Conservation (phyloP, 2,888 invertebrate genomes). For the Drosophila antonietae region DNA sequence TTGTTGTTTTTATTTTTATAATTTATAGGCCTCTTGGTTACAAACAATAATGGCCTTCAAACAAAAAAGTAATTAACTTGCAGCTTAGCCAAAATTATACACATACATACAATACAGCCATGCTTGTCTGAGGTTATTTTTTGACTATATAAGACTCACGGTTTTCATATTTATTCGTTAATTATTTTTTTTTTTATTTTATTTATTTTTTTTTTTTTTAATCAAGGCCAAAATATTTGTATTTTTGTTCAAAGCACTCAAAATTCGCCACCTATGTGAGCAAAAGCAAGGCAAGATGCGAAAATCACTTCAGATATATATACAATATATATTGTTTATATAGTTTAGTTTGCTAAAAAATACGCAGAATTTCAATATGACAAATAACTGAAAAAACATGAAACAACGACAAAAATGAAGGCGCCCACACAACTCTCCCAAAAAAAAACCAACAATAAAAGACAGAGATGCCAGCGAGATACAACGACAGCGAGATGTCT, state of each 20-base stretch:
- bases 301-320: neutral
- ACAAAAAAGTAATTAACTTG: slow-evolving; percentile 51
- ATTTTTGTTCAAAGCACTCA: slow-evolving; percentile 29
- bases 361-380: slow-evolving; percentile 7
- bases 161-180: slow-evolving; percentile 16
- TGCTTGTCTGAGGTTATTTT: slow-evolving; percentile 8
- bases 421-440: slow-evolving; percentile 33
- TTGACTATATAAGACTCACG: slow-evolving; percentile 28
- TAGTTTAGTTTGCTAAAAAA: neutral
- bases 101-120: slow-evolving; percentile 48
- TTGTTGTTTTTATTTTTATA: slow-evolving; percentile 7
- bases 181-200: slow-evolving; percentile 12
- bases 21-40: slow-evolving; percentile 26
- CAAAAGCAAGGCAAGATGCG: slow-evolving; percentile 4
- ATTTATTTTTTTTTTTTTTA: slow-evolving; percentile 20
- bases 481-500: slow-evolving; percentile 20
- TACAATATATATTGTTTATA: slow-evolving; percentile 35
- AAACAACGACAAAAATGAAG: slow-evolving; percentile 1
- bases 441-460: neutral
- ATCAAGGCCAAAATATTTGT: slow-evolving; percentile 59
- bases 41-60: slow-evolving; percentile 40
- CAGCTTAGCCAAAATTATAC: slow-evolving; percentile 35
- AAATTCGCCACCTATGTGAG: slow-evolving; percentile 13
- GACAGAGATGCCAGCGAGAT: slow-evolving; percentile 11
- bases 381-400: neutral